Evolutionary conservation across 2,113 vertebrate species (phyloP).

Genomic region (Arenaria interpres): DNA sequence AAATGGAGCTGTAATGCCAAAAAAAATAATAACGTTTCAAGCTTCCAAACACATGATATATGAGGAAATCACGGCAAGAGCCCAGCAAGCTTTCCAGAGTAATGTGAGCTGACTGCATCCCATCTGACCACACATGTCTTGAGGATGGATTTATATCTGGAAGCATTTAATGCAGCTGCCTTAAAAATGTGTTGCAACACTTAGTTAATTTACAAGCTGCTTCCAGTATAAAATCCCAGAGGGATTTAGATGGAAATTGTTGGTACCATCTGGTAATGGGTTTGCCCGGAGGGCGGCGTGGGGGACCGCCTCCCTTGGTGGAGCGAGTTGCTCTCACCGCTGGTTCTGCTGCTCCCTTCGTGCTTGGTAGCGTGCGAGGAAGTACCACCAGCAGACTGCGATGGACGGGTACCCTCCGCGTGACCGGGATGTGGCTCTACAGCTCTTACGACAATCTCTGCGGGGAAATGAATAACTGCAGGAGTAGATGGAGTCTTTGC

Average conservation of each 20-base stretch:
- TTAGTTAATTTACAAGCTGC: conserved; percentile 12
- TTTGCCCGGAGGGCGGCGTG: accelerated
- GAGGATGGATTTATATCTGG: neutral
- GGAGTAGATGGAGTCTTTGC: neutral
- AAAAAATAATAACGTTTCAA: neutral
- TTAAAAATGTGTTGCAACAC: neutral
- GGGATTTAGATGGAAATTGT: neutral
- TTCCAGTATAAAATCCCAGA: neutral
- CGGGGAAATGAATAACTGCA: accelerated
- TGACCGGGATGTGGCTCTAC: neutral
- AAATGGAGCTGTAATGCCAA: conserved; percentile 14
- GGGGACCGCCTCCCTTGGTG: accelerated
- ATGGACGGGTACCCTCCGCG: accelerated
- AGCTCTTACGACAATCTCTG: accelerated
- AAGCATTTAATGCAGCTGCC: conserved; percentile 17
- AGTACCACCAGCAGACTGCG: neutral
- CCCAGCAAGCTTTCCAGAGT: neutral
- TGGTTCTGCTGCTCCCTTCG: neutral
- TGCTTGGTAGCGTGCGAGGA: accelerated
- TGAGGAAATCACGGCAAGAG: neutral
- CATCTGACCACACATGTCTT: neutral
- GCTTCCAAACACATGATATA: neutral
- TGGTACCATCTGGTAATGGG: neutral
- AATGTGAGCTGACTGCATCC: neutral
- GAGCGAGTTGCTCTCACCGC: accelerated